Evolutionary conservation across 2,888 invertebrate species (phyloP), one percentile per base, ranked within the genome.

Genomic region (Polyommatus icarus): DNA sequence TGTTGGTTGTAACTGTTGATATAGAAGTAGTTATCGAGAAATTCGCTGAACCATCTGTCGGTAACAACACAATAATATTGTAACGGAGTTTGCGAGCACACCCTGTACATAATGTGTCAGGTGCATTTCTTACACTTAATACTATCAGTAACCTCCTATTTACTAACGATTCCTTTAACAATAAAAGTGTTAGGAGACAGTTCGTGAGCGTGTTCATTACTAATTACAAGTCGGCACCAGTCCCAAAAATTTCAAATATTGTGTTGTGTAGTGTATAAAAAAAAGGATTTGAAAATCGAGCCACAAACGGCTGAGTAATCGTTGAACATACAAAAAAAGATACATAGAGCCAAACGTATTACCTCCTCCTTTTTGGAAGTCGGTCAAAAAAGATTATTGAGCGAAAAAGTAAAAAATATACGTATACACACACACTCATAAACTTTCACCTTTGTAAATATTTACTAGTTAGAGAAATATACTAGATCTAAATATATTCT

Each of bases 21-120:
- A 87, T 89, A 80, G 88, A 89, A 84, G 85, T 89, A 24, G 82
- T 84, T 75, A 83, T 85, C 79, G 83, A 88, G 79, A 85, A 84
- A 77, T 88, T 86, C 83, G 81, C 82, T 78, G 85, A 84, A 77
- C 80, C 84, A 79, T 78, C 81, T 77, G 78, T 85, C 80, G 88
- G 88, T 88, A 88, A 87, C 82, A 80, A 54, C 46, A 75, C 50
- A 75, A 46, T 50, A 29, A 29, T 50, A 29, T 75, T 54, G 50
- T 54, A 75, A 75, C 75, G 20, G 54, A 29, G 40, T 54, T 75
- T 75, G 50, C 75, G 75, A 75, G 75, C 75, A 50, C 75, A 54
- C 32, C 18, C 29, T 75, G 75, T 75, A 50, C 8, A 75, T 75
- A 54, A 24, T 24, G 32, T 73, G n/a, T 40, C 40, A 54, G 50